A percentile compares a stretch with the other conserved stretches of the same genome.
Evolutionary conservation across 2,113 vertebrate species (phyloP).

Genomic region (Galemys pyrenaicus): DNA sequence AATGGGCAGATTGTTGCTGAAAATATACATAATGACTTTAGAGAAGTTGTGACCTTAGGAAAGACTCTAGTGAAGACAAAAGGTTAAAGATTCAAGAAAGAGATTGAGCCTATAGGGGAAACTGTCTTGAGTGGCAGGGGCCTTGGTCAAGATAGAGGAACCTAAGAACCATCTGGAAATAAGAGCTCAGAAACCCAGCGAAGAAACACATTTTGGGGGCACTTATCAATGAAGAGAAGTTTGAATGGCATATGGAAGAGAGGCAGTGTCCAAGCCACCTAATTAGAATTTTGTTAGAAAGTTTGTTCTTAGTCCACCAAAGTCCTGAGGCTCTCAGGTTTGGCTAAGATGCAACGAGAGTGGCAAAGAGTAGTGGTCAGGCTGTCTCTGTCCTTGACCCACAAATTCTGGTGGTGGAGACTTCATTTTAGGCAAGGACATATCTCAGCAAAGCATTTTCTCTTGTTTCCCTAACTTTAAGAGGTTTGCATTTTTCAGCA

Average conservation of each 20-base stretch:
- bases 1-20: too few species aligned
- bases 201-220: not conserved
- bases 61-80: not conserved
- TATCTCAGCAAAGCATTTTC: not conserved
- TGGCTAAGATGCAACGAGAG: fast-evolving
- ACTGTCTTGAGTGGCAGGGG: not conserved
- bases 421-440: not conserved
- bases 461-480: not conserved
- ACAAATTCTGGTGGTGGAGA: not conserved
- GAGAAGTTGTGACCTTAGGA: not conserved
- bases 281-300: not conserved
- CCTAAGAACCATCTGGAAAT: not conserved
- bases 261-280: fast-evolving
- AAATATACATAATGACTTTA: not conserved
- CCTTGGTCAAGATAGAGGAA: not conserved
- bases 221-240: not conserved
- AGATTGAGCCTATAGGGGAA: not conserved
- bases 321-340: too few species aligned
- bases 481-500: not conserved
- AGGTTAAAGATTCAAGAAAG: not conserved
- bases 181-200: not conserved
- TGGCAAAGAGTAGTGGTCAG: fast-evolving
- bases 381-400: not conserved
- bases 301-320: not conserved
- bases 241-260: not conserved